These are phyloP conservation scores for Grammomys surdaster DNA, from an alignment of 2,113 vertebrate genomes.

Conservation along the genomic window DNA sequence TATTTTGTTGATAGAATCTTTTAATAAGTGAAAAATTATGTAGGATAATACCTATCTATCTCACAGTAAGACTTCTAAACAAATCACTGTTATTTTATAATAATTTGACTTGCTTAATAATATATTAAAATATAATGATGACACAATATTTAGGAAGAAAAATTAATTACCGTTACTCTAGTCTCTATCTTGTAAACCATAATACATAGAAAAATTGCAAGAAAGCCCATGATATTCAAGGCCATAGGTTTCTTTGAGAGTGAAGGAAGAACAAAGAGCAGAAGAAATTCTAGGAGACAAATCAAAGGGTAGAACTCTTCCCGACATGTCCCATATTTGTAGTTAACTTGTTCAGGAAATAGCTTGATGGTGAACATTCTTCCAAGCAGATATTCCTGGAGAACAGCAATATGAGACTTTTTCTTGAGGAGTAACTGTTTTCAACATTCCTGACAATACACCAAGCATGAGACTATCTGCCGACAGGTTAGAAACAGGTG, in stretches of 20 bases:
- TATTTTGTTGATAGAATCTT: neutral
- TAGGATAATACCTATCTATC: neutral
- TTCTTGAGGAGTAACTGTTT: neutral
- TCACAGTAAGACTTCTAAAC: constrained; percentile 27
- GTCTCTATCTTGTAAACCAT: neutral
- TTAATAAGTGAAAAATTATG: constrained; percentile 28
- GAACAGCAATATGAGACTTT: neutral
- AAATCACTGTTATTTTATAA: constrained; percentile 14
- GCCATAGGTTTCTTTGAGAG: neutral
- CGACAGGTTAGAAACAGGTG: neutral
- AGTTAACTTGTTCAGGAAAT: neutral
- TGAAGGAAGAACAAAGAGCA: neutral
- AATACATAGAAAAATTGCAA: neutral
- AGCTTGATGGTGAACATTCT: neutral
- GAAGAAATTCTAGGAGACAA: neutral
- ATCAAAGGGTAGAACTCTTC: neutral
- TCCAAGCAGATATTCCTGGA: neutral
- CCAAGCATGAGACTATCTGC: neutral
- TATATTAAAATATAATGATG: neutral
- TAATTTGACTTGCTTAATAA: neutral
- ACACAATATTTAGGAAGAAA: neutral
- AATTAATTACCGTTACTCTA: neutral
- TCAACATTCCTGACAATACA: too few species aligned
- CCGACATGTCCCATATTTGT: neutral
- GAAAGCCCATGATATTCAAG: neutral